Conservation (phyloP, 1,140 invertebrate genomes). For the Thalassaphorura encarpata region DNA sequence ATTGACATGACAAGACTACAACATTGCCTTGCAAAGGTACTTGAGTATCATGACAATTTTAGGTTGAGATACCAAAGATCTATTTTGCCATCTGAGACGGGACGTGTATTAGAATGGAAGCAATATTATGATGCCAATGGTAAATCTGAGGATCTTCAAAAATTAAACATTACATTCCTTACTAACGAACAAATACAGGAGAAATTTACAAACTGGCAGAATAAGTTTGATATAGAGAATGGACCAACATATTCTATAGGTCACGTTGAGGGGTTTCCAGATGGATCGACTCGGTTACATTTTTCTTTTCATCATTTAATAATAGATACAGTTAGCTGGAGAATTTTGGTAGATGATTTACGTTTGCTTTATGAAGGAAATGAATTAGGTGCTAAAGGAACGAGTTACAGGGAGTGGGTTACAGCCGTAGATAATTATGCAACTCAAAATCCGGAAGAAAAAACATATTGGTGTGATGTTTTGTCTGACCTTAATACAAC, state of each 20-base stretch:
- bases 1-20: no score
- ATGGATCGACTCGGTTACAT: not conserved
- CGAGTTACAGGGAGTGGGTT: not conserved
- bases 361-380: not conserved
- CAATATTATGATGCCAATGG: no score
- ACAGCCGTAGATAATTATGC: not conserved
- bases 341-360: not conserved
- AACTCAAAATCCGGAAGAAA: not conserved
- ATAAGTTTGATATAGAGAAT: not conserved
- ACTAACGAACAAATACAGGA: no score
- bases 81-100: no score
- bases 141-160: no score
- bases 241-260: not conserved
- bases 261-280: not conserved
- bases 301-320: slow-evolving; percentile 1
- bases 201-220: no score
- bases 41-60: no score
- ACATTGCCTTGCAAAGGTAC: no score
- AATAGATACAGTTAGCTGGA: slow-evolving; percentile 1
- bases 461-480: not conserved
- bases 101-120: no score
- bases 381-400: not conserved
- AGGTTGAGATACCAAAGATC: no score
- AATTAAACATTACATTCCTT: no score
- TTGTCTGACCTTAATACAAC: no score